phyloP scores from a whole-genome alignment of 2,113 vertebrate species.

The Tauraco erythrolophus region DNA sequence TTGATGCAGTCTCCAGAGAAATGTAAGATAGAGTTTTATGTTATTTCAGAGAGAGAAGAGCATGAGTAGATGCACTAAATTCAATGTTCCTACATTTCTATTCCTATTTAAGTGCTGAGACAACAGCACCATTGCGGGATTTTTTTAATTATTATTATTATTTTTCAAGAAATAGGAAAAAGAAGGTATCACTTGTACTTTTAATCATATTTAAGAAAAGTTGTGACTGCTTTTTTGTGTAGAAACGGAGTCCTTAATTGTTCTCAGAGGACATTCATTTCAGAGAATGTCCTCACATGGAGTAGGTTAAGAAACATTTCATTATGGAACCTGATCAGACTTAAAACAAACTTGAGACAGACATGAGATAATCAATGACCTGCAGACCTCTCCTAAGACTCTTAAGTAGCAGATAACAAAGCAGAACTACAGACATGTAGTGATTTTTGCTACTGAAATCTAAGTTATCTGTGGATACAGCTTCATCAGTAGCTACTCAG shows the following conservation, averaged over 20 bases:
- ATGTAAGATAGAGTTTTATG: neutral
- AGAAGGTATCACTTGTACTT: neutral
- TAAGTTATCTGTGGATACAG: neutral
- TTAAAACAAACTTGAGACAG: neutral
- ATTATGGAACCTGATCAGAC: neutral
- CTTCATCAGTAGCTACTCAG: neutral
- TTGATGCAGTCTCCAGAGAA: neutral
- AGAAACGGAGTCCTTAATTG: neutral
- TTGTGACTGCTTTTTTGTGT: neutral
- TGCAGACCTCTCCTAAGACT: neutral
- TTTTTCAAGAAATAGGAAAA: neutral
- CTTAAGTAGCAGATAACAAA: neutral
- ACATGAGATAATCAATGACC: neutral
- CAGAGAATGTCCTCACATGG: neutral
- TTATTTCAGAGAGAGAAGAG: neutral
- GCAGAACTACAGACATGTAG: neutral
- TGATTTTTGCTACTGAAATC: neutral
- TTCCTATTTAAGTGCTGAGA: neutral
- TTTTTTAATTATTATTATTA: neutral
- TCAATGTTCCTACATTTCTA: neutral
- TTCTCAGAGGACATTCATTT: neutral
- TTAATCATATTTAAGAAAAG: neutral
- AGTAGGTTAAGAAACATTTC: neutral
- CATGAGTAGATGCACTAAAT: neutral
- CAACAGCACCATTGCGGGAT: rapidly evolving